Conservation (phyloP, 2,797 vertebrate species). For the Amphiprion clarkii region DNA sequence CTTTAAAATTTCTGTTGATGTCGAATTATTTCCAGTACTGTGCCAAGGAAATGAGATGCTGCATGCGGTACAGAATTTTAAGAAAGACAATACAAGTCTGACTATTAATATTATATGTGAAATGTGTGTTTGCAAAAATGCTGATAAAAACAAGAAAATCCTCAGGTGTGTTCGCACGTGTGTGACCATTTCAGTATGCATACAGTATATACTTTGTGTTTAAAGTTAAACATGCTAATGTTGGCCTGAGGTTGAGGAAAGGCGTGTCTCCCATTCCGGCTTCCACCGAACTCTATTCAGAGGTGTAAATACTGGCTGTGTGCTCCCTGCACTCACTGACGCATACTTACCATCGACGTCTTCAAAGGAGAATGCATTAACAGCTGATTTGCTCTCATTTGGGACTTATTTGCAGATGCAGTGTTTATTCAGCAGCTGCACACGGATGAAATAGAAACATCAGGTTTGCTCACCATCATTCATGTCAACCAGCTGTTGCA, state of each 20-base stretch:
- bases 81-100: not conserved
- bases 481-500: conserved; percentile 57
- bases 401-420: conserved; percentile 47
- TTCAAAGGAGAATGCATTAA: conserved; percentile 64
- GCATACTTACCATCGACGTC: conserved; percentile 35
- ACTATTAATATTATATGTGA: no score
- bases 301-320: conserved; percentile 68
- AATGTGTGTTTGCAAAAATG: not conserved
- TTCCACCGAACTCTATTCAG: conserved; percentile 64
- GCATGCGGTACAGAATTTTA: no score
- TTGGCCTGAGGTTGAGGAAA: conserved; percentile 67
- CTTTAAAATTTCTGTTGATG: not conserved
- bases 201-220: conserved; percentile 37
- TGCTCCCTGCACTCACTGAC: conserved; percentile 56
- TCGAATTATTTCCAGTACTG: not conserved
- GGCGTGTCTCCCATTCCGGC: conserved; percentile 50
- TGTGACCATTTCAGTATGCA: not conserved
- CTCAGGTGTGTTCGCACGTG: conserved; percentile 9
- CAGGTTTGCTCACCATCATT: conserved; percentile 58
- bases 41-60: not conserved
- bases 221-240: conserved; percentile 65
- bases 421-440: conserved; percentile 56
- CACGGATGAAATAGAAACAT: conserved; percentile 54
- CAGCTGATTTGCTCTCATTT: conserved; percentile 57
- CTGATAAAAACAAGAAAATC: not conserved